Evolutionary conservation across 2,113 vertebrate species (phyloP).

Genomic region (Thermophis baileyi): DNA sequence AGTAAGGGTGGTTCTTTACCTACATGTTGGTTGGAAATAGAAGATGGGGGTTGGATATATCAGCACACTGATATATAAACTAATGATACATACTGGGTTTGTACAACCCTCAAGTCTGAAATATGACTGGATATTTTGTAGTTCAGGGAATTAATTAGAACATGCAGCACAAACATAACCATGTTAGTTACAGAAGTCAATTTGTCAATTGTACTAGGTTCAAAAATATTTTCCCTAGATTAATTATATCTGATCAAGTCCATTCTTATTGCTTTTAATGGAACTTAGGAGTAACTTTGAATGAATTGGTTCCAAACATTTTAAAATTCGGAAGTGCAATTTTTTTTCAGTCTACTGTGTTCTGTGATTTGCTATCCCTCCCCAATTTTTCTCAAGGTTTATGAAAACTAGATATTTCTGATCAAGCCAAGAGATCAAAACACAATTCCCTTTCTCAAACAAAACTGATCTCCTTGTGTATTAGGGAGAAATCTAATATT

Average conservation of each 20-base stretch:
- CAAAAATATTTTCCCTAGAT: not conserved
- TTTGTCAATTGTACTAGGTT: not conserved
- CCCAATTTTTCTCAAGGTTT: not conserved
- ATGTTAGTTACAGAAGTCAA: not conserved
- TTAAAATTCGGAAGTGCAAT: not conserved
- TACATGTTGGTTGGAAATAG: not conserved
- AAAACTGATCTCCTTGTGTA: not conserved
- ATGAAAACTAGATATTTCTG: not conserved
- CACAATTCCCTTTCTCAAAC: not conserved
- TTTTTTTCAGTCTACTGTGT: not conserved
- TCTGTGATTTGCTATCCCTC: not conserved
- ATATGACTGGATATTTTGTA: not conserved
- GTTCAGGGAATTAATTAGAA: not conserved
- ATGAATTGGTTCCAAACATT: not conserved
- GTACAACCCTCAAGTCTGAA: not conserved
- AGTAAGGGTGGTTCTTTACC: not conserved
- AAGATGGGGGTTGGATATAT: not conserved
- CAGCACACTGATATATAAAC: not conserved
- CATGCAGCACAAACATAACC: not conserved
- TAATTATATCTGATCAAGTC: not conserved
- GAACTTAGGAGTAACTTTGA: not conserved
- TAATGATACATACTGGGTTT: not conserved
- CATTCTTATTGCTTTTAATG: not conserved
- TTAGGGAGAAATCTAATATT: not conserved
- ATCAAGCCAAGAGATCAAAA: not conserved